Conservation (phyloP, 2,113 vertebrate genomes). For the Ageneiosus marmoratus region DNA sequence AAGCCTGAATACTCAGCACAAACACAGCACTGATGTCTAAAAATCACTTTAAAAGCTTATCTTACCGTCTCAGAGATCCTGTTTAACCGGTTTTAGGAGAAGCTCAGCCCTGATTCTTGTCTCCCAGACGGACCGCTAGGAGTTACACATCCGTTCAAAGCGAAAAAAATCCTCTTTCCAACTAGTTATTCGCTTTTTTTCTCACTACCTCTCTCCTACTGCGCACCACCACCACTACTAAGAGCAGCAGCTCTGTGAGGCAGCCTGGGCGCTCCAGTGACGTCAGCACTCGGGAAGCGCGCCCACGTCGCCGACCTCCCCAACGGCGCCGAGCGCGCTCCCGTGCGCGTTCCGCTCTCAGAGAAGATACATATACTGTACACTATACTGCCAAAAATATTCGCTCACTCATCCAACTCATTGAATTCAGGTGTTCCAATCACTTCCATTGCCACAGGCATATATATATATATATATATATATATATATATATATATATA, state of each 20-base stretch:
- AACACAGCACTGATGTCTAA: conserved; percentile 19
- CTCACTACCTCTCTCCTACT: conserved; percentile 24
- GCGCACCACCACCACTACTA: background rate
- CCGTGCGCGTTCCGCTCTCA: background rate
- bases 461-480: too few relatives aligned
- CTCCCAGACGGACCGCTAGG: conserved; percentile 42
- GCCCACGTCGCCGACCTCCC: conserved; percentile 49
- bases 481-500: too few relatives aligned
- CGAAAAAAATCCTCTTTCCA: conserved; percentile 32
- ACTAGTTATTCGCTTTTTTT: conserved; percentile 49
- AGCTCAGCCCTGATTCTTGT: conserved; percentile 15
- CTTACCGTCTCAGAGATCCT: conserved; percentile 52
- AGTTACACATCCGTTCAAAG: conserved; percentile 43
- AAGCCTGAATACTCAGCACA: background rate
- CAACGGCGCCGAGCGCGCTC: conserved; percentile 31
- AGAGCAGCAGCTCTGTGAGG: conserved; percentile 47
- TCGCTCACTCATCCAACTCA: too few relatives aligned
- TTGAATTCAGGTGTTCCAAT: too few relatives aligned
- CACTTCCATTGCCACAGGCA: too few relatives aligned
- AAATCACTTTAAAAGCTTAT: conserved; percentile 51
- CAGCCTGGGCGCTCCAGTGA: conserved; percentile 59
- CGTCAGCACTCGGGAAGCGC: conserved; percentile 59
- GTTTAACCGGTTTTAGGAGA: conserved; percentile 37
- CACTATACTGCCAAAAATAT: too few relatives aligned
- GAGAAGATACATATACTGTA: too few relatives aligned